phyloP scores from a whole-genome alignment of 1,140 invertebrate species.

The Rhopalosiphum maidis region DNA sequence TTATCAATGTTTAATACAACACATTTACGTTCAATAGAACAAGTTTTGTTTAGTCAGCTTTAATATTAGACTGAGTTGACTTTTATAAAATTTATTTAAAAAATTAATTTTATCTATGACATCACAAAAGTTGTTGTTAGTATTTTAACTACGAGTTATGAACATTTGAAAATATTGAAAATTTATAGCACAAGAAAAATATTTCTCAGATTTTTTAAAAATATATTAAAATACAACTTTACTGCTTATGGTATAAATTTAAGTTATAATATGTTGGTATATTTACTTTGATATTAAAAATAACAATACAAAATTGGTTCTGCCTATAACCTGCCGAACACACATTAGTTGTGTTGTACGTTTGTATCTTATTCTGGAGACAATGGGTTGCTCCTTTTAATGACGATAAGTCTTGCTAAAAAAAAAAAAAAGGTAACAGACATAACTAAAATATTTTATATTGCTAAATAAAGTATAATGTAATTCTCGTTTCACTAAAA shows the following conservation, averaged over 20 bases:
- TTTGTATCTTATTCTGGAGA: too few relatives aligned
- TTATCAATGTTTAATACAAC: neutral
- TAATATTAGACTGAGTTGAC: neutral
- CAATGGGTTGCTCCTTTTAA: too few relatives aligned
- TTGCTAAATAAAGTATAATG: too few relatives aligned
- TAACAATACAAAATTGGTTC: too few relatives aligned
- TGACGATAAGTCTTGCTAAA: too few relatives aligned
- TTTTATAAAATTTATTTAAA: slow-evolving; percentile 2
- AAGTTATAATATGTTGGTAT: neutral
- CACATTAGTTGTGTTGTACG: too few relatives aligned
- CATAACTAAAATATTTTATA: too few relatives aligned
- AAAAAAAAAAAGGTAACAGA: too few relatives aligned
- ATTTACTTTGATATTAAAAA: too few relatives aligned
- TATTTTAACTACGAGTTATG: neutral
- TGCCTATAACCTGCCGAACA: too few relatives aligned
- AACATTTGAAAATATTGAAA: neutral
- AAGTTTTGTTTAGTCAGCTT: neutral
- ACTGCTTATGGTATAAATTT: neutral
- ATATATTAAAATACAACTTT: neutral
- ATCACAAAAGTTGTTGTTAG: neutral
- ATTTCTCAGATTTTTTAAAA: neutral
- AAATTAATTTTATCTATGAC: neutral
- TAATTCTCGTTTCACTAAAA: too few relatives aligned
- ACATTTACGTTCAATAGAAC: neutral
- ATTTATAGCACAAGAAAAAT: neutral